phyloP scores from a whole-genome alignment of 2,113 vertebrate species.

The Pithys albifrons region DNA sequence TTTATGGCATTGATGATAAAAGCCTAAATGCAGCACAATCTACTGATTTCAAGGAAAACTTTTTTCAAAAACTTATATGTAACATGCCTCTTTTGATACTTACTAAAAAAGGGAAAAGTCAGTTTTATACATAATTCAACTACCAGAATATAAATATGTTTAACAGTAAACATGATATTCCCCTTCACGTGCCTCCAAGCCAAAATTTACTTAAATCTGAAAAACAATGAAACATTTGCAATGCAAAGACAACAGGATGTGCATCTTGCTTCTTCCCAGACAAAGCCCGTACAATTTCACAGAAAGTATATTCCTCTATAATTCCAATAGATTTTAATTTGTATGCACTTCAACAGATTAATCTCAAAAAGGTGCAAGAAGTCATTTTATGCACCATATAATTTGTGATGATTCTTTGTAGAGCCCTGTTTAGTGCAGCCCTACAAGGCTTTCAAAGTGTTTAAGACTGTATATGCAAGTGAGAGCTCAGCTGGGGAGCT shows the following conservation, averaged over 20 bases:
- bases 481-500: accelerated
- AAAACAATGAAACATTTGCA: background rate
- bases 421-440: background rate
- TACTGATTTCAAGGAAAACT: background rate
- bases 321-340: background rate
- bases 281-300: background rate
- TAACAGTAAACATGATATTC: background rate
- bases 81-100: background rate
- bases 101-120: background rate
- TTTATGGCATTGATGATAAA: background rate
- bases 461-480: background rate
- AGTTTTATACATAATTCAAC: background rate
- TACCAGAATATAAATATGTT: background rate
- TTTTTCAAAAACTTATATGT: background rate
- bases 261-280: background rate
- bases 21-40: background rate
- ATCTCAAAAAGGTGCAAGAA: background rate
- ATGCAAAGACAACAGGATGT: background rate
- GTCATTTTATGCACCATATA: background rate
- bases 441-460: background rate
- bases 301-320: background rate
- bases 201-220: background rate
- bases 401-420: background rate
- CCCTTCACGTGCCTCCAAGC: background rate
- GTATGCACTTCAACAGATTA: background rate